phyloP scores from a whole-genome alignment of 2,888 invertebrate genomes.

The Zaprionus lineosus region DNA sequence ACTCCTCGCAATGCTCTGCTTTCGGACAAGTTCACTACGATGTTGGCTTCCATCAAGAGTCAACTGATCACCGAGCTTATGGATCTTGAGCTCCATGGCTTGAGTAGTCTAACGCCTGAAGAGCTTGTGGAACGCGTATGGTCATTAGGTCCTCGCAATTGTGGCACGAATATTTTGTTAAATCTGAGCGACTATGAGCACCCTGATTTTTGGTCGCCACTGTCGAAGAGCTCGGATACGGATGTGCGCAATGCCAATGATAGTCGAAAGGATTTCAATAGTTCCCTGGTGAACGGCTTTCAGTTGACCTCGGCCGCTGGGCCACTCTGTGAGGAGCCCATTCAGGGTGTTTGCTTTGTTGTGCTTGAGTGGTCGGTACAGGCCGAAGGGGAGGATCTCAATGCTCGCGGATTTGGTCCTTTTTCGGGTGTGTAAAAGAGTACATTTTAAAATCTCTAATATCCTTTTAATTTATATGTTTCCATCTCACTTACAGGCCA shows the following conservation, averaged over 20 bases:
- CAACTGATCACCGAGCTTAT: slow-evolving; percentile 86
- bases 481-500: slow-evolving; percentile 86
- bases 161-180: slow-evolving; percentile 94
- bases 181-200: slow-evolving; percentile 89
- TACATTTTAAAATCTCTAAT: not conserved
- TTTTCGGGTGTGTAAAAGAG: slow-evolving; percentile 84
- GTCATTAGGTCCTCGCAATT: slow-evolving; percentile 95
- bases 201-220: slow-evolving; percentile 84
- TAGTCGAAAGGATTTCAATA: slow-evolving; percentile 87
- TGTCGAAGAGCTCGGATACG: slow-evolving; percentile 66
- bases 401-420: slow-evolving; percentile 82
- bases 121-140: slow-evolving; percentile 88
- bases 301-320: slow-evolving; percentile 94
- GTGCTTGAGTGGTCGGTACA: slow-evolving; percentile 91
- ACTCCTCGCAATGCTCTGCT: slow-evolving; percentile 64
- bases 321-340: slow-evolving; percentile 97
- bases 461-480: not conserved
- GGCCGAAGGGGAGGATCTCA: slow-evolving; percentile 81
- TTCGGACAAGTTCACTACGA: slow-evolving; percentile 73
- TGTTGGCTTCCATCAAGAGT: slow-evolving; percentile 80
- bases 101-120: slow-evolving; percentile 83
- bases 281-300: slow-evolving; percentile 92
- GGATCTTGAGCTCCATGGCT: slow-evolving; percentile 84
- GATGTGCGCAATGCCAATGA: slow-evolving; percentile 79
- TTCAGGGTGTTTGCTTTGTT: slow-evolving; percentile 96